Evolutionary conservation across 2,113 vertebrate genomes (phyloP).

Genomic region (Jacana jacana): DNA sequence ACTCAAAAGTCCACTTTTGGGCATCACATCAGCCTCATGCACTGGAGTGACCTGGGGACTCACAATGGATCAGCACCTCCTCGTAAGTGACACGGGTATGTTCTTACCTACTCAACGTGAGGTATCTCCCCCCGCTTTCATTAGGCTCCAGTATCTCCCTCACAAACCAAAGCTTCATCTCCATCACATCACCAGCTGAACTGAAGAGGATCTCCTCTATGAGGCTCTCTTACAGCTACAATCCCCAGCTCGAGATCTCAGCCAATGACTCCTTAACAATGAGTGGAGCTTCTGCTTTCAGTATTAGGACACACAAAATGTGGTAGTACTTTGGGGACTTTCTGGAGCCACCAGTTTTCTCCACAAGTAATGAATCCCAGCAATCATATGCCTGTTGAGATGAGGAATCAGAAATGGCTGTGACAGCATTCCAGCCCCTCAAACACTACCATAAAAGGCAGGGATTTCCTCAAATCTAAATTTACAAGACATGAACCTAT

Average conservation of each 20-base stretch:
- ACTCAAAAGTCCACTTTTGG: neutral
- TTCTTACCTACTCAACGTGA: conserved; percentile 2
- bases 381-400: conserved; percentile 9
- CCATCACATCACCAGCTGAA: neutral
- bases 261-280: neutral
- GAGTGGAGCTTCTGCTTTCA: conserved; percentile 53
- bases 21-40: fast-evolving
- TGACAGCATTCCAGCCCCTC: conserved; percentile 58
- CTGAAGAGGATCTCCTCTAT: neutral
- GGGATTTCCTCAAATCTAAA: conserved; percentile 54
- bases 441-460: conserved; percentile 53
- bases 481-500: neutral
- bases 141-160: neutral
- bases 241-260: neutral
- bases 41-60: neutral
- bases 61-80: fast-evolving
- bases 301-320: conserved; percentile 33
- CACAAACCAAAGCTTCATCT: conserved; percentile 13
- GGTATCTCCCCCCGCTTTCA: neutral
- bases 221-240: neutral
- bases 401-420: conserved; percentile 49
- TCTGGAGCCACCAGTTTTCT: conserved; percentile 54
- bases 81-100: fast-evolving
- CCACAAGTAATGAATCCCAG: conserved; percentile 61
- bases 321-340: conserved; percentile 40